Percentiles rank a stretch among this genome's conserved stretches.
Conservation (phyloP, 2,113 vertebrate species). For the Nothoprocta pentlandii region DNA sequence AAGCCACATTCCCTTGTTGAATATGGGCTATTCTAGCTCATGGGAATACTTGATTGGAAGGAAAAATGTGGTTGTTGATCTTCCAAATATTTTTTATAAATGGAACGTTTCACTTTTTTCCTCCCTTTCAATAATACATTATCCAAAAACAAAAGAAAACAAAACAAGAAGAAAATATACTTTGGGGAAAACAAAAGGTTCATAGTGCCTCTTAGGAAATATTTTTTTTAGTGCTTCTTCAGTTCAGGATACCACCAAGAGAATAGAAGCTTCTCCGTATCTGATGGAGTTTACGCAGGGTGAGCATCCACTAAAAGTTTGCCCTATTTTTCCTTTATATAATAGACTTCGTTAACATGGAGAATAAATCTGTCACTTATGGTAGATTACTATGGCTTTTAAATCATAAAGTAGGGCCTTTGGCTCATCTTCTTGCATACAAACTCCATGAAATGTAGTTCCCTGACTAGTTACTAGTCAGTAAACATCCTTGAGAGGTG, state of each 20-base stretch:
- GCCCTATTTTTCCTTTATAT: not conserved
- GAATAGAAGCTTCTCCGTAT: not conserved
- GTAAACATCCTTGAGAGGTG: not conserved
- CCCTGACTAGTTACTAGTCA: not conserved
- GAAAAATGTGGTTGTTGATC: not conserved
- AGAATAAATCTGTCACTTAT: not conserved
- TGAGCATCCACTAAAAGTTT: not conserved
- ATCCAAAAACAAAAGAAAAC: not conserved
- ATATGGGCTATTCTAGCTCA: not conserved
- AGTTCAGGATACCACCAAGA: not conserved
- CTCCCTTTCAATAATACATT: not conserved
- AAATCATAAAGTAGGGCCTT: not conserved
- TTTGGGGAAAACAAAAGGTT: not conserved
- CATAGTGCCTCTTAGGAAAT: not conserved
- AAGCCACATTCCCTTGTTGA: not conserved
- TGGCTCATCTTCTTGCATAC: not conserved
- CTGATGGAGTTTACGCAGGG: not conserved
- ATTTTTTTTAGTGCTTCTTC: not conserved
- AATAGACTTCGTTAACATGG: not conserved
- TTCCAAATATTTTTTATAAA: slow-evolving; percentile 7
- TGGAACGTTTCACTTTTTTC: not conserved
- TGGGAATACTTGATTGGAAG: not conserved
- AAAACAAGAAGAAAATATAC: not conserved
- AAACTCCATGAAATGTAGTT: not conserved
- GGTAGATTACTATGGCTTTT: not conserved